These are phyloP conservation scores for Epinotia nisella DNA, from an alignment of 2,888 invertebrate genomes.

Conservation along the genomic window DNA sequence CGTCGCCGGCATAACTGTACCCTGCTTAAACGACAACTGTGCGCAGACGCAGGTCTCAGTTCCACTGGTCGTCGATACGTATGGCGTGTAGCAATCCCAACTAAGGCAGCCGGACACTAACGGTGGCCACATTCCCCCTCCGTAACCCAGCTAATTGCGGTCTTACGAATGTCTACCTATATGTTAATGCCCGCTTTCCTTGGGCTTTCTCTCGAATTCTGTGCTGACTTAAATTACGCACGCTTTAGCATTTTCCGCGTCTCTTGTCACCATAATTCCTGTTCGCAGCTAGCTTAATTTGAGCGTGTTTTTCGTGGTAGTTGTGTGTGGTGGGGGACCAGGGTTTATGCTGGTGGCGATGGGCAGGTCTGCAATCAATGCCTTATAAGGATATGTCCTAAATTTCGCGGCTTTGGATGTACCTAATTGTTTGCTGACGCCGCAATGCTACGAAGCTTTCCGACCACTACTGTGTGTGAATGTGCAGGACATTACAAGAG, in stretches of 20 bases:
- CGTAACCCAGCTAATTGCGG: constrained; percentile 73
- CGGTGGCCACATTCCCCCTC: constrained; percentile 77
- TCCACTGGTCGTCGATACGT: background rate
- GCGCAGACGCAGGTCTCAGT: background rate
- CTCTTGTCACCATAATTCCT: constrained; percentile 17
- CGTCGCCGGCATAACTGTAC: background rate
- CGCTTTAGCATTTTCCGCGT: constrained; percentile 22
- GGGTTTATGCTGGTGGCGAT: constrained; percentile 1
- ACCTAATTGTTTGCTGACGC: constrained; percentile 56
- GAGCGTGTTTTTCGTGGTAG: background rate
- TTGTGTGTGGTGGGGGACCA: background rate
- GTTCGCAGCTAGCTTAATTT: background rate
- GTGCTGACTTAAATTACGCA: constrained; percentile 23
- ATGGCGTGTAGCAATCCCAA: constrained; percentile 62
- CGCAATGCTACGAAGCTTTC: constrained; percentile 2
- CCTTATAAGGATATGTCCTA: constrained; percentile 56
- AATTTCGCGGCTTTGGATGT: constrained; percentile 50
- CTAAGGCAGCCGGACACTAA: constrained; percentile 78
- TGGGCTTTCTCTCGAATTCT: constrained; percentile 46
- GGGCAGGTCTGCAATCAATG: constrained; percentile 45
- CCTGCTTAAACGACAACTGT: background rate
- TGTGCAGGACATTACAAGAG: no score
- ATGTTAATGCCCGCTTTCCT: constrained; percentile 46
- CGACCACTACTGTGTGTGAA: background rate
- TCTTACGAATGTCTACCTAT: constrained; percentile 54